Evolutionary conservation across 2,113 vertebrate genomes (phyloP), one percentile per base, ranked within the genome.

Genomic region (Coracopsis vasa): DNA sequence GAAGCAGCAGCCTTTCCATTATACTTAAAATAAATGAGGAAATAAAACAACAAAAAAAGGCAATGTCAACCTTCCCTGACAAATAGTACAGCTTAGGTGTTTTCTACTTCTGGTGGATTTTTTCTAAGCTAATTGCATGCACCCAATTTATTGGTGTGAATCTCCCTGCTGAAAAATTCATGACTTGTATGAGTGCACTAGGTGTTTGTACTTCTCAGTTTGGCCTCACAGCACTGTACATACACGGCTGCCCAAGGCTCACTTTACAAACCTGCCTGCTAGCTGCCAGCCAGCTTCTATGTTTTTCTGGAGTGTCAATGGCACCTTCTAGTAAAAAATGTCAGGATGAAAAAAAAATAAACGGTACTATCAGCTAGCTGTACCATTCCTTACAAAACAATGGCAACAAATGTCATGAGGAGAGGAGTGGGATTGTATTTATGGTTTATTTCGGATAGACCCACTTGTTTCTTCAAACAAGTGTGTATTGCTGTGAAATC

Each of bases 401-500:
- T 86, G 92, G 80, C 35, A 83, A 94, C 64, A 94, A 96, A 94
- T 58, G 58, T 58, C 42, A 81, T 33, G 62, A 69, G 67, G 75
- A 53, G 67, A 90, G 81, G 44, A 60, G 62, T 51, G 33, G 80
- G 81, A 77, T 83, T 95, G 88, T 90, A 97, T 97, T 97, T 98
- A 97, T 81, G 94, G 89, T 93, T 94, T 95, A 80, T 95, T 95
- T 94, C 2, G 10, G 96, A 95, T 83, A 97, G 97, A 95, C 94
- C 78, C 94, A 90, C 94, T 94, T 89, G 82, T 92, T 94, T 92
- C 89, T 96, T 93, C 90, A 97, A 96, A 91, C 81, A 94, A 97
- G 87, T 85, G 73, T 82, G 54, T 91, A 93, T 94, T 97, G 91
- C 95, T 96, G 78, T 96, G 91, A 97, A 98, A 95, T 91, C 89